phyloP scores from a whole-genome alignment of 1,140 invertebrate genomes.

The Centruroides sculpturatus region DNA sequence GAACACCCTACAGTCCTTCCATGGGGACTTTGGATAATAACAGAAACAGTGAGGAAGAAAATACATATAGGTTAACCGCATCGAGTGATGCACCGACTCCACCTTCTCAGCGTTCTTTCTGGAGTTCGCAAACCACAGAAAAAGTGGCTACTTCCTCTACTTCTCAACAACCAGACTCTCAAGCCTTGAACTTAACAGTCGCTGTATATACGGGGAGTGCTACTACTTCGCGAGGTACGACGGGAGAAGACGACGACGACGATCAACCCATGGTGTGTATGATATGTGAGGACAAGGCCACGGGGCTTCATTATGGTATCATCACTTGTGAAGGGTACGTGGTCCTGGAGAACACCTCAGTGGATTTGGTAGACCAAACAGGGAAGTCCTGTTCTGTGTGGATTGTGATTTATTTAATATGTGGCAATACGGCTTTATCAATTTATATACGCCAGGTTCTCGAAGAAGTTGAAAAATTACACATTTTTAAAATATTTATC shows the following conservation, averaged over 20 bases:
- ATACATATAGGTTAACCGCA: too few species aligned
- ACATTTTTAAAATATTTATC: too few species aligned
- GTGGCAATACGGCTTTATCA: too few species aligned
- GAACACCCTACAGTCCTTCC: neutral
- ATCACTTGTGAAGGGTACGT: conserved; percentile 88
- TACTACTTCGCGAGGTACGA: conserved; percentile 20
- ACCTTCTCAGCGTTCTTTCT: too few species aligned
- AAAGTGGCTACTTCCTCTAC: neutral
- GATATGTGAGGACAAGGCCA: conserved; percentile 94
- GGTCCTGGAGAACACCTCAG: neutral
- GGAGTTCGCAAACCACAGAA: too few species aligned
- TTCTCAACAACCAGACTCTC: conserved; percentile 2
- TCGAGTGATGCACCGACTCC: too few species aligned
- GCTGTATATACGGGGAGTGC: conserved; percentile 13
- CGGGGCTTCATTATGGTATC: conserved; percentile 93
- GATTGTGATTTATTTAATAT: too few species aligned
- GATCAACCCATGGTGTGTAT: conserved; percentile 93
- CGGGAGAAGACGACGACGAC: conserved; percentile 13
- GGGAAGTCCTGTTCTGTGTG: too few species aligned
- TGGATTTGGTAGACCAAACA: too few species aligned
- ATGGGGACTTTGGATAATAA: neutral
- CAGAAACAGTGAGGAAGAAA: too few species aligned
- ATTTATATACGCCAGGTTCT: too few species aligned
- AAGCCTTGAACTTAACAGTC: conserved; percentile 30
- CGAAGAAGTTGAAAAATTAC: too few species aligned